Base-by-base conservation (phyloP, 2,888 invertebrate genomes). In the Chrysolina americana region DNA sequence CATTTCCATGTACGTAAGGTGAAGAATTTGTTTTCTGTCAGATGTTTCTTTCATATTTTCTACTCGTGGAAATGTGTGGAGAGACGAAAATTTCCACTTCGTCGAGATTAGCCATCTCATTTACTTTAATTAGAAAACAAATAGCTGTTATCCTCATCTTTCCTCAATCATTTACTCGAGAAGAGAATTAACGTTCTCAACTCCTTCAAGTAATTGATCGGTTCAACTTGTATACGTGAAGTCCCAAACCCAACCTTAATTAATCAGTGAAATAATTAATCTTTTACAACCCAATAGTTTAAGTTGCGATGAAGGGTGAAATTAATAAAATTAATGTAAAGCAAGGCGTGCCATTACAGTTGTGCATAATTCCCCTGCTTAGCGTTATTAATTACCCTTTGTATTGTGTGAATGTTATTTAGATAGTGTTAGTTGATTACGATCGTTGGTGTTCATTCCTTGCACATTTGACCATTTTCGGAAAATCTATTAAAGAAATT, bases 271-370 rank as follows among this genome's bases (percentile, higher is more conserved):
- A 48, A 53, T 56, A 79, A 80, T 80, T 78, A 80, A 80, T 80
- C 80, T 79, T 76, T 77, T 72, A 78, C 80, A 78, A 75, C 74
- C 80, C 78, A 80, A 77, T 77, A 78, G 79, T 73, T 76, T 68
- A 70, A 71, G 78, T 79, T 68, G 76, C 74, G 76, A 73, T 72
- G 76, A 78, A 76, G 78, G 78, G 75, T 75, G 78, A 79, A 81
- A 81, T 80, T 81, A 81, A 81, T 80, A 81, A 81, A 81, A 81
- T 81, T 79, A 80, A 81, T 80, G 81, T 76, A 71, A 70, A 79
- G 76, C 70, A 79, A 79, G 79, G 79, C 77, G 74, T 74, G 76
- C 76, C 77, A 72, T 78, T 76, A 75, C 74, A 76, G 76, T 79
- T 75, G 68, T 75, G 70, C 74, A 78, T 78, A 78, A 78, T 78